Evolutionary conservation across 2,113 vertebrate genomes (phyloP), one percentile per base, ranked within the genome.

Genomic region (Murina feae): DNA sequence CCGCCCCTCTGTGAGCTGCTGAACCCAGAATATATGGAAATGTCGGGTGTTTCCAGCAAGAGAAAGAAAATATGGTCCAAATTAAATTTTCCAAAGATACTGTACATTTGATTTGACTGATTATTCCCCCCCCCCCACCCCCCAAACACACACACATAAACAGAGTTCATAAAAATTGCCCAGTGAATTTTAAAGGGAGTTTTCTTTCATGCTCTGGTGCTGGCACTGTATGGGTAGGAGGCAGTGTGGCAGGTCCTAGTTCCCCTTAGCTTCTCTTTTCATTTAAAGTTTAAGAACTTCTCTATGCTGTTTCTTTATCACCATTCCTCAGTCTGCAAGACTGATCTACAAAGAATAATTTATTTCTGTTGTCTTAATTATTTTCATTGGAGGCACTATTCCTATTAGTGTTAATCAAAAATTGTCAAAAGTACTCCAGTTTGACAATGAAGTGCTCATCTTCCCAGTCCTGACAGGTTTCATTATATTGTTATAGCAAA

Each of bases 31-130:
- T 95, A 86, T 96, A 69, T 72, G 85, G 76, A 55, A 92, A 76
- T 94, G 82, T 87, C 86, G 89, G 92, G 90, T 95, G 91, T 92
- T 97, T 97, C 96, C 94, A 93, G 83, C 83, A 72, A 97, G 55
- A 88, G 72, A 96, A 95, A 96, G 89, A 96, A 90, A 94, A 74
- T 95, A 86, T 89, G 93, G 83, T 96, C 91, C 96, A 95, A 95
- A 97, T 97, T 97, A 97, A 97, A 94, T 96, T 98, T 97, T 97
- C 94, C 88, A 95, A 94, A 95, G 90, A 96, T 96, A 95, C 90
- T 87, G 96, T 91, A 94, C 17, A 76, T 97, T 82, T 95, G 72
- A 58, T 78, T 79, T 95, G 95, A 95, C 71, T 95, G 82, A n/a
- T 91, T 96, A 12, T 81, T 95, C 88, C 86, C 79, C 32, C 13